Percentiles rank a stretch among this genome's conserved stretches.
phyloP scores from a whole-genome alignment of 2,888 invertebrate species.

The Rosalia funebris region DNA sequence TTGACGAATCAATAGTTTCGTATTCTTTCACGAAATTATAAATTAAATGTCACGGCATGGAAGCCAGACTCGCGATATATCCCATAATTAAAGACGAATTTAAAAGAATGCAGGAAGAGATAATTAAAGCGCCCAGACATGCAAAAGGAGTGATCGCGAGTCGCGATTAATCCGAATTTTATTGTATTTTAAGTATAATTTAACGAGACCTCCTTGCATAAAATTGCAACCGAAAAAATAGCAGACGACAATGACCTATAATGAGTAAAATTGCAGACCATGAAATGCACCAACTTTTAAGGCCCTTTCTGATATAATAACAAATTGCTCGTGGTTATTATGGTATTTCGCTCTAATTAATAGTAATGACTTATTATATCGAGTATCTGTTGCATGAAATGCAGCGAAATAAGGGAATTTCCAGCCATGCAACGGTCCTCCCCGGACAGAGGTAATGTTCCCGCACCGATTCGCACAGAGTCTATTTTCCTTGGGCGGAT shows the following conservation, averaged over 20 bases:
- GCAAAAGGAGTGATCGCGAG: constrained; percentile 54
- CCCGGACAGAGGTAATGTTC: constrained; percentile 1
- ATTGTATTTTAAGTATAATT: constrained; percentile 60
- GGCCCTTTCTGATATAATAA: constrained; percentile 15
- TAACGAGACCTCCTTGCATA: constrained; percentile 62
- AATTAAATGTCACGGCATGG: constrained; percentile 14
- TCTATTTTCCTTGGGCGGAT: background rate
- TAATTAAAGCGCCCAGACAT: constrained; percentile 52
- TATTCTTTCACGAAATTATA: constrained; percentile 5
- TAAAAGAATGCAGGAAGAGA: constrained; percentile 38
- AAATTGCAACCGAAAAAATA: constrained; percentile 60
- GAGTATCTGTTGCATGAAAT: constrained; percentile 20
- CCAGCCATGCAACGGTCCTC: background rate
- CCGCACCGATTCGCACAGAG: background rate
- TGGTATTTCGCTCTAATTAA: constrained; percentile 14
- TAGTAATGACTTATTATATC: constrained; percentile 17
- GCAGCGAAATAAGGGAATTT: constrained; percentile 6
- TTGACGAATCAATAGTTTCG: background rate
- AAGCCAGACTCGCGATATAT: constrained; percentile 2
- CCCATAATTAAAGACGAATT: constrained; percentile 30
- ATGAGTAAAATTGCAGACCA: constrained; percentile 41
- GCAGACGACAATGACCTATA: constrained; percentile 44
- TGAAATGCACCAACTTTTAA: constrained; percentile 37
- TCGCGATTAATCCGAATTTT: constrained; percentile 59
- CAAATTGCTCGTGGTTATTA: constrained; percentile 18